Conservation (phyloP, 2,113 vertebrate species). For the Martes martes region DNA sequence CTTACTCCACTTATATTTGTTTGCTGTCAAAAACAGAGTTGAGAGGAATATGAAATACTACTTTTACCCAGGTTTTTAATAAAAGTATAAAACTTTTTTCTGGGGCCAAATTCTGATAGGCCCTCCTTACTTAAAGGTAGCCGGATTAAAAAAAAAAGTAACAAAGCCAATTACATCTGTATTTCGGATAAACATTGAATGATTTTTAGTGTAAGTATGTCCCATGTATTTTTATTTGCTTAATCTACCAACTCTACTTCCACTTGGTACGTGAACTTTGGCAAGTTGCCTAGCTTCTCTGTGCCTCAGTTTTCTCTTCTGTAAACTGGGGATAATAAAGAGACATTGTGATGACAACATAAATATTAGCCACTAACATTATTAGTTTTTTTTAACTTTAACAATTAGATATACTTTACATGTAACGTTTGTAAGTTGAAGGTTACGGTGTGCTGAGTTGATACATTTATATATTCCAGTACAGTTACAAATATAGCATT, state of each 20-base stretch:
- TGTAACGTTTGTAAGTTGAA: neutral
- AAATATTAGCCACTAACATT: neutral
- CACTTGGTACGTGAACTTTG: neutral
- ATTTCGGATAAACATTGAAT: neutral
- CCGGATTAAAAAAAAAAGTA: neutral
- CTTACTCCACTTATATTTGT: neutral
- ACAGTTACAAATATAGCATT: neutral
- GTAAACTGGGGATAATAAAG: neutral
- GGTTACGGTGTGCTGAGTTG: neutral
- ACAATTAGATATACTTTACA: neutral
- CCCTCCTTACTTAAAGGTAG: neutral
- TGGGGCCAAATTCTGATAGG: neutral
- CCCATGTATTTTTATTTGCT: neutral
- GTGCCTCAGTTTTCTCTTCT: neutral
- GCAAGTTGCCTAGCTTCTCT: neutral
- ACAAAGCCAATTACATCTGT: neutral
- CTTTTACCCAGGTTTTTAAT: neutral
- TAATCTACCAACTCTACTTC: neutral
- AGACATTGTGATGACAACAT: neutral
- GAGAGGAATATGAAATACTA: neutral
- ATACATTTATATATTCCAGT: neutral
- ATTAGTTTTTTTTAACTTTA: neutral
- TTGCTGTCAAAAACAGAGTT: neutral
- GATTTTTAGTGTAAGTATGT: neutral
- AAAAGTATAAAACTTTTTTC: neutral